Evolutionary conservation across 2,113 vertebrate species (phyloP).

Genomic region (Hylia prasina): DNA sequence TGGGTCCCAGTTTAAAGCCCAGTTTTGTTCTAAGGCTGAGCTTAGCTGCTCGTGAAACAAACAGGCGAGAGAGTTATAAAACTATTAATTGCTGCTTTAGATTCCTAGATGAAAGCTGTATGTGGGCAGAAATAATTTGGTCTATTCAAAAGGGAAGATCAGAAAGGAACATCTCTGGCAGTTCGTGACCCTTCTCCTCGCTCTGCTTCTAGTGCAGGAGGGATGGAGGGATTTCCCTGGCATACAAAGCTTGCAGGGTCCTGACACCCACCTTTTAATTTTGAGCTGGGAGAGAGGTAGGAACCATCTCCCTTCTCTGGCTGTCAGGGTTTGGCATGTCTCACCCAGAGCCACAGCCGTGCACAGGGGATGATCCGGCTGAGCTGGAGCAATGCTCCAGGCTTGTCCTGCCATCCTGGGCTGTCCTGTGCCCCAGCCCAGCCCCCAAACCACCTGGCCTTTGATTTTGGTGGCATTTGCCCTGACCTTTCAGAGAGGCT

Average conservation of each 20-base stretch:
- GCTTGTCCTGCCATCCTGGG: not conserved
- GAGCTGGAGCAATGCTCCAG: not conserved
- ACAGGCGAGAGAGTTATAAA: not conserved
- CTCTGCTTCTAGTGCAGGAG: not conserved
- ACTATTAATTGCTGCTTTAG: slow-evolving; percentile 28
- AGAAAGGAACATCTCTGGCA: not conserved
- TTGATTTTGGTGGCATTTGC: not conserved
- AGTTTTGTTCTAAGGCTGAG: not conserved
- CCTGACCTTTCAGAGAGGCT: not conserved
- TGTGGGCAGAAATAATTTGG: slow-evolving; percentile 19
- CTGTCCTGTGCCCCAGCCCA: not conserved
- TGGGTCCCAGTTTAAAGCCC: not conserved
- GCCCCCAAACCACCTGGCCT: not conserved
- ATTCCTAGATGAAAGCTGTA: not conserved
- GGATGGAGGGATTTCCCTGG: not conserved
- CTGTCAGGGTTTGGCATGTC: fast-evolving
- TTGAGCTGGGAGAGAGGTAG: not conserved
- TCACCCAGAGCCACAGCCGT: not conserved
- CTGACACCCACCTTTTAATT: not conserved
- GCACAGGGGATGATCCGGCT: not conserved
- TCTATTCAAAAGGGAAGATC: not conserved
- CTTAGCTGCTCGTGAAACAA: not conserved
- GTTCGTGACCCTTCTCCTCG: not conserved
- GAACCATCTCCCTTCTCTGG: not conserved
- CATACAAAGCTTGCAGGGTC: not conserved